Base-by-base conservation (phyloP, 2,888 invertebrate genomes). In the Harpalus rubripes region DNA sequence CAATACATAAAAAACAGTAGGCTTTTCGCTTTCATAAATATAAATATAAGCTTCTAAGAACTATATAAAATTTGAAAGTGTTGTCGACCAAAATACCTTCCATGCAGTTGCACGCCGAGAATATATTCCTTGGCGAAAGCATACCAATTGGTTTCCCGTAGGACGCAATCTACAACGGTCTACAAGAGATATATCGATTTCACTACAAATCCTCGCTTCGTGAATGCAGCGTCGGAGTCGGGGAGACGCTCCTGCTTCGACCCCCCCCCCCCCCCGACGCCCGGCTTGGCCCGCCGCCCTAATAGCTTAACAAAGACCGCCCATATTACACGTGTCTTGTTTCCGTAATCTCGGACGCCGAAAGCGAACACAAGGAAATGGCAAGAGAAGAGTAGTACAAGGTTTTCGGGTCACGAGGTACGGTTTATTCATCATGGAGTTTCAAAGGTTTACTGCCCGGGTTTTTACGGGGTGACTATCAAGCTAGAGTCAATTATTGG, bases 241-340 rank as follows among this genome's bases (percentile, higher is more conserved):
- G 63, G 16, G 15, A 74, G 72, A 74, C 1, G 72, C 44, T 52
- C 32, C 32, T 32, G 32, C 5, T 32, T 32, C 10, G 44, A 1
- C 8, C 2, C 44, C 44, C 5, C 5, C 5, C 10, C 10, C 44
- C 8, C 2, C 44, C 44, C 44, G 44, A 52, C 44, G 44, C 44
- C 32, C 5, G 32, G 6, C 32, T 5, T 4, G 32, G 41, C 39
- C 32, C 15, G 32, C 12, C 32, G 26, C 16, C 44, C 80, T 85
- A 85, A 85, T 85, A 80, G 85, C 85, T 85, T 85, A 85, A 85
- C 85, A 85, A 85, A 85, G 85, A 68, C 85, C 68, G 65, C 79
- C 85, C 80, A 85, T 85, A 85, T 85, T 85, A 85, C 85, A 85
- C 85, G 85, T 85, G 85, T 85, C 85, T 85, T 85, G 85, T 80